Evolutionary conservation across 2,113 vertebrate species (phyloP), one percentile per base, ranked within the genome.

Genomic region (Alethe castanea): DNA sequence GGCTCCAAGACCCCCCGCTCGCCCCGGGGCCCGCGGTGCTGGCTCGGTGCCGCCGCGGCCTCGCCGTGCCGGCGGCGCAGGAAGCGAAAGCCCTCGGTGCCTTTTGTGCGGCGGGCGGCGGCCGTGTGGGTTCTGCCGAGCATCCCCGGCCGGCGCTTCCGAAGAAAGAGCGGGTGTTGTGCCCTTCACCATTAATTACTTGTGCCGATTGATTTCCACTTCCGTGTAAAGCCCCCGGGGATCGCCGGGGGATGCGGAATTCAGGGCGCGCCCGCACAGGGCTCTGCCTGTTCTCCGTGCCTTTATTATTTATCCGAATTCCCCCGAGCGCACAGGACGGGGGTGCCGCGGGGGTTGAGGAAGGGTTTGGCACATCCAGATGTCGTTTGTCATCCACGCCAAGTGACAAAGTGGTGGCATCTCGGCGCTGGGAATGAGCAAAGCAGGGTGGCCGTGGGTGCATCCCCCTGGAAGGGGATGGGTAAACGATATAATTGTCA

Each of bases 401-500:
- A 0, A 50, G 6, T 2, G 81, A 28, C 71, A 26, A 6, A 0
- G 72, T 3, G 78, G 65, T 83, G 87, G 81, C 84, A 81, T 73
- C 89, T 54, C 25, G 3, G 29, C 0, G 1, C 28, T 1, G 45
- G 77, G 56, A 67, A 78, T 78, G 81, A 47, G 74, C 35, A 0
- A 45, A 5, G 69, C 38, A 2, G 74, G 59, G 48, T 0, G 47
- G 54, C 2, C 4, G 14, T 0, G 57, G 31, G 19, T 3, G n/a
- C 7, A 0, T 35, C 66, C 23, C 81, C 6, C 35, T 40, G 81
- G 61, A 42, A 71, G 2, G 11, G 19, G 80, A 12, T 2, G 31
- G 24, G 8, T 15, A 17, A 56, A 50, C 4, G 31, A 25, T 35
- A 5, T 23, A 1, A 83, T 74, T 24, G 0, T 4, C 8, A 48